phyloP scores from a whole-genome alignment of 1,140 invertebrate species.

The Meteorus sp. region DNA sequence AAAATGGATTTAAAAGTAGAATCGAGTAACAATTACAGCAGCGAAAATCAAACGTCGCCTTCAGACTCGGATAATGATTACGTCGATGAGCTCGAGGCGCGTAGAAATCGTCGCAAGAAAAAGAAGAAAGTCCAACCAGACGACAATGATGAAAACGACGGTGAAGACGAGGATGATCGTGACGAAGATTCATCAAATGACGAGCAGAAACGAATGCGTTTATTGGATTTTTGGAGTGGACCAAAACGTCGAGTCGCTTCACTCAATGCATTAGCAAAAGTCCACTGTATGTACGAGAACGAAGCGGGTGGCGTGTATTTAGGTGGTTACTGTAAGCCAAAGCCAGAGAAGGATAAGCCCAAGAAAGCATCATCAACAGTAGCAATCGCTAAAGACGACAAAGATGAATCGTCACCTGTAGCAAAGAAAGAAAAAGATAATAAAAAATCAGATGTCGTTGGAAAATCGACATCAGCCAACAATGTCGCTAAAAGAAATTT shows the following conservation, averaged over 20 bases:
- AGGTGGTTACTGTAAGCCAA: slow-evolving; percentile 59
- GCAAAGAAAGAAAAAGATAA: slow-evolving; percentile 46
- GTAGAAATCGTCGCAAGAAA: slow-evolving; percentile 35
- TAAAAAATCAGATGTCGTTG: slow-evolving; percentile 19
- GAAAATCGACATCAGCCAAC: slow-evolving; percentile 5
- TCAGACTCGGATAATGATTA: slow-evolving; percentile 47
- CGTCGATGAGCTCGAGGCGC: slow-evolving; percentile 32
- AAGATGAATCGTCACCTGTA: slow-evolving; percentile 36
- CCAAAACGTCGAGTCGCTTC: slow-evolving; percentile 83
- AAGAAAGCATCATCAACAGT: slow-evolving; percentile 33
- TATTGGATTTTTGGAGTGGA: slow-evolving; percentile 66
- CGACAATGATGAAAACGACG: too few relatives aligned
- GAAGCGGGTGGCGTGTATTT: slow-evolving; percentile 74
- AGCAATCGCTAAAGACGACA: slow-evolving; percentile 21
- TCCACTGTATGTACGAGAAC: slow-evolving; percentile 89
- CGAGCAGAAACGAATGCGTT: slow-evolving; percentile 56
- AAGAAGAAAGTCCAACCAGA: too few relatives aligned
- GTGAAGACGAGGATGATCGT: too few relatives aligned
- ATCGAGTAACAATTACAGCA: slow-evolving; percentile 36
- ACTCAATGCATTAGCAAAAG: slow-evolving; percentile 87
- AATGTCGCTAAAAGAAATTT: slow-evolving; percentile 61
- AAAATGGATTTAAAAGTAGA: slow-evolving; percentile 50
- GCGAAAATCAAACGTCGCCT: slow-evolving; percentile 28
- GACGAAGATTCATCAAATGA: slow-evolving; percentile 41
- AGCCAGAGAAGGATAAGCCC: slow-evolving; percentile 49